Evolutionary conservation across 2,888 invertebrate species (phyloP), one percentile per base, ranked within the genome.

Genomic region (Drosophila greeni): DNA sequence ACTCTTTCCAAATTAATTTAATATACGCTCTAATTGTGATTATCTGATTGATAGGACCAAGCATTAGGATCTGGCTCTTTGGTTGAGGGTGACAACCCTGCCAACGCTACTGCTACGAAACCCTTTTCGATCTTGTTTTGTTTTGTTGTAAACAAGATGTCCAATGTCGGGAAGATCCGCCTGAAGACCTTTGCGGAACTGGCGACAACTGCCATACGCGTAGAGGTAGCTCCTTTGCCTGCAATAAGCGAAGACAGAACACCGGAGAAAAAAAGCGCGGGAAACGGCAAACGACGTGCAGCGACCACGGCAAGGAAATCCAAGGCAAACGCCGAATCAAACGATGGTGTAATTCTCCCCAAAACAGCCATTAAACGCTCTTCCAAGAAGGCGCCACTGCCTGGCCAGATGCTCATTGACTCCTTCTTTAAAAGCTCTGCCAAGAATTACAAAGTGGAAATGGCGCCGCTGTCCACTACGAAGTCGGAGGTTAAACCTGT

Each of bases 381-480:
- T 0, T 54, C 11, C 1, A 82, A 67, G 49, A 85, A 76, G 34
- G 77, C 82, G 24, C 76, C 75, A 1, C 66, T 80, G 0, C 66
- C 76, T 1, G 80, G 73, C 8, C 86, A 86, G 66, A 43, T 73
- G 53, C 75, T 78, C 11, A 86, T 86, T 7, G 81, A 86, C 52
- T 58, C 59, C 2, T 86, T 76, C 24, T 86, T 87, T n/a, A 84
- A 84, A 11, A 78, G 79, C 14, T 62, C 72, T 16, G 31, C 76
- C 0, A 86, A 86, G 67, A 73, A 54, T 16, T 81, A 66, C 42
- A 73, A 74, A 45, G 71, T 84, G 3, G 72, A 75, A 26, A 26
- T 58, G 7, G n/a, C 8, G 5, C 37, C 37, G 18, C 14, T n/a
- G 24, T 26, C 53, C 26, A n/a, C 51, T 49, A 33, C 6, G 5